Evolutionary conservation across 1,140 invertebrate genomes (phyloP), one percentile per base, ranked within the genome.

Genomic region (Achatina immaculata): DNA sequence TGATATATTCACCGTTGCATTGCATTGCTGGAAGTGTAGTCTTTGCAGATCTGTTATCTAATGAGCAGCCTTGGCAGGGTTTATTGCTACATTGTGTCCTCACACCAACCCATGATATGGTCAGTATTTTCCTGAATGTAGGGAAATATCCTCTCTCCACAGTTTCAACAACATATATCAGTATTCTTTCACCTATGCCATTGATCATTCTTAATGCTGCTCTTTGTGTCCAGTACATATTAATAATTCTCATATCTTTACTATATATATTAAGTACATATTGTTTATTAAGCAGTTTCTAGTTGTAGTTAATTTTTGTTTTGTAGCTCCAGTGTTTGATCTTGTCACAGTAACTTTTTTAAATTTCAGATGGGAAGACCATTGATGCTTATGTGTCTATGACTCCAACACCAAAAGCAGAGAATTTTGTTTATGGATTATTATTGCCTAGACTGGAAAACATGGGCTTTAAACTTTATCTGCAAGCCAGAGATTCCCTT

Each of bases 381-480:
- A 83, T 66, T 62, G 83, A 85, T 62, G 83, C 82, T 19, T 85
- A 83, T 48, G 71, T 85, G n/a, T 85, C 83, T 6, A 80, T 81
- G 65, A 69, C 55, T 21, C 38, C 58, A 11, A 19, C 45, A 14
- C n/a, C 43, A n/a, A 58, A 68, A 0, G 83, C 79, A 34, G 74
- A 78, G 28, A 31, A 68, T 4, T 85, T 82, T 43, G 83, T 85
- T 0, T 55, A 83, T 34, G 69, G n/a, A 1, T 31, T 11, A 3
- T 55, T 85, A 34, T 9, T 28, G 11, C 81, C 74, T 1, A 79
- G 62, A 36, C 79, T 85, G 45, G 82, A 85, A 28, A 82, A 83
- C 19, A 42, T 80, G 36, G 77, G 77, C 0, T 83, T 81, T 66
- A 81, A 74, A 45, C 40, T 85, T 11, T 85, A 82, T 43, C 65